phyloP scores from a whole-genome alignment of 2,888 invertebrate genomes.

The Papilio elwesi region DNA sequence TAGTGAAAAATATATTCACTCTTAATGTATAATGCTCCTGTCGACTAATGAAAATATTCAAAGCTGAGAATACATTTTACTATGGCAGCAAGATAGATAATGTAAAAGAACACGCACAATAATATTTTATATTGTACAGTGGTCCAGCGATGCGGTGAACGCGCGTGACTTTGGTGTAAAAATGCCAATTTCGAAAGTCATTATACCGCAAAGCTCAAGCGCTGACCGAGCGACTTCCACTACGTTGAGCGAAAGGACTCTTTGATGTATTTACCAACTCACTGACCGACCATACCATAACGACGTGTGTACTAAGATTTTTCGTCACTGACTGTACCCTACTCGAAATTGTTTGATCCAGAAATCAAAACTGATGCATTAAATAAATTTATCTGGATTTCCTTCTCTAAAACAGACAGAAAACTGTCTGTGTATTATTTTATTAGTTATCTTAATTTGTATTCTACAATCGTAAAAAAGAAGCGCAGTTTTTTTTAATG shows the following conservation, averaged over 20 bases:
- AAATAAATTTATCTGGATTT: too few species aligned
- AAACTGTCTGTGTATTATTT: too few species aligned
- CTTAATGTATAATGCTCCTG: too few species aligned
- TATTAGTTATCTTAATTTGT: too few species aligned
- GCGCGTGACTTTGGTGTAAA: constrained; percentile 71
- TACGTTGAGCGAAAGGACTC: constrained; percentile 62
- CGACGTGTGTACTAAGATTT: background rate
- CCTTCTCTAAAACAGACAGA: too few species aligned
- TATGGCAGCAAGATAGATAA: background rate
- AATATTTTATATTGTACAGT: constrained; percentile 15
- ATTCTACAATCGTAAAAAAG: too few species aligned
- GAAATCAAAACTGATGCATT: too few species aligned
- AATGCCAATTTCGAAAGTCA: constrained; percentile 73
- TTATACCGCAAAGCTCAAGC: constrained; percentile 54
- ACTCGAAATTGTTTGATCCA: background rate
- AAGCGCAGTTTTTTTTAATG: too few species aligned
- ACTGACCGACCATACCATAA: constrained; percentile 25
- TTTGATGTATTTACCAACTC: constrained; percentile 59
- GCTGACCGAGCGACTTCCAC: constrained; percentile 73
- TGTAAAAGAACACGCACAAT: too few species aligned
- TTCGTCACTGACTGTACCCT: background rate
- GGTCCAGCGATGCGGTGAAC: constrained; percentile 38
- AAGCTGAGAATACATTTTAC: background rate
- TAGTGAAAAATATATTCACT: too few species aligned
- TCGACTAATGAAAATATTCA: too few species aligned